phyloP scores from a whole-genome alignment of 2,888 invertebrate species.

The Petrophora chlorosata region DNA sequence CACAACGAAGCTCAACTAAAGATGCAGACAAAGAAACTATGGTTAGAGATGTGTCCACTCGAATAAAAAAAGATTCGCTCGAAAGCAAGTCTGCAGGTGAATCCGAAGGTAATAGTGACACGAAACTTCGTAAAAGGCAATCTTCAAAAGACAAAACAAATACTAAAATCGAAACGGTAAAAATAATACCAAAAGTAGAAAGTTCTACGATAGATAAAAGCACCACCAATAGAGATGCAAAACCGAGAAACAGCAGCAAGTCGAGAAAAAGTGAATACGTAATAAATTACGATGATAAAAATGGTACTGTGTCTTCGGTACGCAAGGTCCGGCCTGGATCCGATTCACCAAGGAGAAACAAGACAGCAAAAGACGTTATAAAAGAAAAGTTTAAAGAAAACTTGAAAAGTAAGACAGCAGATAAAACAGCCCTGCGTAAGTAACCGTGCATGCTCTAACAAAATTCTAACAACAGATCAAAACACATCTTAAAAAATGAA shows the following conservation, averaged over 20 bases:
- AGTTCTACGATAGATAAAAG: slow-evolving; percentile 38
- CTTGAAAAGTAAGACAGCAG: slow-evolving; percentile 56
- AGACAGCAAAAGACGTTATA: slow-evolving; percentile 49
- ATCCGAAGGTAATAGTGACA: slow-evolving; percentile 15
- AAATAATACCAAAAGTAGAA: slow-evolving; percentile 38
- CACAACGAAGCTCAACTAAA: slow-evolving; percentile 36
- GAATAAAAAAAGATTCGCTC: slow-evolving; percentile 25
- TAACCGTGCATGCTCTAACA: slow-evolving; percentile 72
- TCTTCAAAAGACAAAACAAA: slow-evolving; percentile 39
- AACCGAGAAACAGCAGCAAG: slow-evolving; percentile 41
- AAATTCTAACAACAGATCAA: slow-evolving; percentile 59
- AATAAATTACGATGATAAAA: slow-evolving; percentile 78
- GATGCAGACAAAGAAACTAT: slow-evolving; percentile 25
- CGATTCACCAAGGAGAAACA: slow-evolving; percentile 57
- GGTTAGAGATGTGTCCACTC: slow-evolving; percentile 5
- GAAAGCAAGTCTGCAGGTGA: slow-evolving; percentile 17
- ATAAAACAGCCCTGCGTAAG: slow-evolving; percentile 76
- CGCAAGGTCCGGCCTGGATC: slow-evolving; percentile 65
- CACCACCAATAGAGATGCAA: slow-evolving; percentile 38
- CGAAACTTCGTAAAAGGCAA: slow-evolving; percentile 35
- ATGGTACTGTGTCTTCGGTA: slow-evolving; percentile 75
- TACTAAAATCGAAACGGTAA: slow-evolving; percentile 34
- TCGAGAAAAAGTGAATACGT: slow-evolving; percentile 68
- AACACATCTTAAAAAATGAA: slow-evolving; percentile 64
- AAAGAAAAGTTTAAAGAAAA: slow-evolving; percentile 58